Evolutionary conservation across 2,888 invertebrate genomes (phyloP), one percentile per base, ranked within the genome.

Genomic region (Phyllotreta cruciferae): DNA sequence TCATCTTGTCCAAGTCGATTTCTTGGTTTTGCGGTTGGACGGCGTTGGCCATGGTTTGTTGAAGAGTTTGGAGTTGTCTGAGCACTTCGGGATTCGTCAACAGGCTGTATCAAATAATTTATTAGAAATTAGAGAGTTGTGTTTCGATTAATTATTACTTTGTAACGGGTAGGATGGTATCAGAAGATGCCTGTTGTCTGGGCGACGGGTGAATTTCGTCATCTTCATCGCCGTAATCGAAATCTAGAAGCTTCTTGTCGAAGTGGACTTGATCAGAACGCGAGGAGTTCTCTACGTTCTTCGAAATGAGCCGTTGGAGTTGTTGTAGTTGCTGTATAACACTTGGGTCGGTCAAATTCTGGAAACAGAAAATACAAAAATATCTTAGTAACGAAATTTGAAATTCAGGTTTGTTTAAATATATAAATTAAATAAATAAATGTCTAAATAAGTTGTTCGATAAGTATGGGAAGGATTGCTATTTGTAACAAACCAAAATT

Each of bases 191-290:
- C 9, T 77, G 74, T n/a, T 77, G 77, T 67, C 83, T 82, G 0
- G 85, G 85, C 35, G 82, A 83, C 7, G 80, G 78, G 71, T 80
- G 80, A 57, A 85, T 87, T 41, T 90, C 90, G n/a, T 94, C 94
- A 60, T 94, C 94, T 68, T 95, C 95, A 72, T 94, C 94, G 60
- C 92, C 94, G 78, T 96, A 96, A 81, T 96, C 95, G 80, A 93
- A 96, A 81, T 95, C 92, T 64, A 96, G 82, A 10, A 95, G 82
- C 77, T 94, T 93, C 76, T 93, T 88, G 78, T 92, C 92, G 79
- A 93, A 93, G 78, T 92, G 92, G 3, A 90, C 86, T 60, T 82
- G 82, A 1, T 83, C 77, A 39, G 79, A 74, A 3, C 73, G 72
- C 67, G 83, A 82, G 24, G 71, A 77, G 52, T 79, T 80, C 52